Percentiles rank a stretch among this genome's conserved stretches.
Evolutionary conservation across 2,113 vertebrate genomes (phyloP).

Genomic region (Ahaetulla prasina): DNA sequence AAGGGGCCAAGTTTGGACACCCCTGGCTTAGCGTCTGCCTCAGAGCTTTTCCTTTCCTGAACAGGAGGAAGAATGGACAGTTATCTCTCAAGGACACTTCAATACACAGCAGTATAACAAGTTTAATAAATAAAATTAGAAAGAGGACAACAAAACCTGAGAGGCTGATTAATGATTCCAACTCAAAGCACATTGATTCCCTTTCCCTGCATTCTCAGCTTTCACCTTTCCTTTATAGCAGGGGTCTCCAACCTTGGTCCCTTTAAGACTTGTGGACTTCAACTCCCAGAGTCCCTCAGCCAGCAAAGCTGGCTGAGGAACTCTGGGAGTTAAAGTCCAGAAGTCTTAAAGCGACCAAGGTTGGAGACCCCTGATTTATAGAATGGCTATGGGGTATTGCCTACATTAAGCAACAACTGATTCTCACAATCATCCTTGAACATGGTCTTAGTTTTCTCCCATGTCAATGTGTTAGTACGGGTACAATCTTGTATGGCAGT

Average conservation of each 20-base stretch:
- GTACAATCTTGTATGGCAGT: background rate
- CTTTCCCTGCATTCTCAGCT: background rate
- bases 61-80: background rate
- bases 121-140: background rate
- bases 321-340: too few relatives aligned
- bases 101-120: background rate
- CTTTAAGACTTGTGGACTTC: too few relatives aligned
- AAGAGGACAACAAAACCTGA: background rate
- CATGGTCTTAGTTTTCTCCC: background rate
- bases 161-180: background rate
- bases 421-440: background rate
- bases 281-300: too few relatives aligned
- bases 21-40: background rate
- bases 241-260: too few relatives aligned
- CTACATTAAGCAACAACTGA: background rate
- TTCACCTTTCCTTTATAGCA: background rate
- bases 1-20: too few relatives aligned
- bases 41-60: background rate
- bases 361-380: too few relatives aligned
- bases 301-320: too few relatives aligned
- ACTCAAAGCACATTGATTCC: background rate
- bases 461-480: background rate
- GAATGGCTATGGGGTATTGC: too few relatives aligned
- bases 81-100: background rate
- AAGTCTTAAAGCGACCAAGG: too few relatives aligned